Conservation (phyloP, 2,113 vertebrate species). For the Calypte anna region DNA sequence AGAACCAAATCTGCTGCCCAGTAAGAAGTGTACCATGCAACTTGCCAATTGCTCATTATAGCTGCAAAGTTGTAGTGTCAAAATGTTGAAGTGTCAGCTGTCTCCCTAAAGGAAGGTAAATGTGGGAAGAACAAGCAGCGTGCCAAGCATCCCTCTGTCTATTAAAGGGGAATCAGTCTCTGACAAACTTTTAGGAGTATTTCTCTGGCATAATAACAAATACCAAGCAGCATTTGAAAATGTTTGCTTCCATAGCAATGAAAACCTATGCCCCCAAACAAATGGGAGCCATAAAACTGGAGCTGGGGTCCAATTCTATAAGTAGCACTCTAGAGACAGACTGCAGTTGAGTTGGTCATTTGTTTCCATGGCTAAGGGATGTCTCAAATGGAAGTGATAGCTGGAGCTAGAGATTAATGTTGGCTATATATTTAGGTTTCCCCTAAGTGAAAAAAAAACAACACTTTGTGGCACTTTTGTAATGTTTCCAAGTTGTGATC, state of each 20-base stretch:
- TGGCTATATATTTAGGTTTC: slow-evolving; percentile 16
- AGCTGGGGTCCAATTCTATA: slow-evolving; percentile 5
- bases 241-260: slow-evolving; percentile 39
- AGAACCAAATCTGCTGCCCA: neutral
- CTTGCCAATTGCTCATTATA: neutral
- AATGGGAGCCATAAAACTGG: slow-evolving; percentile 24
- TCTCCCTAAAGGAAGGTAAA: slow-evolving; percentile 34
- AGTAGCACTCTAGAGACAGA: neutral
- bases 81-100: neutral
- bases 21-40: neutral
- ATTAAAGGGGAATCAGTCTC: neutral
- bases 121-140: slow-evolving; percentile 30
- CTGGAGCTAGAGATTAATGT: neutral
- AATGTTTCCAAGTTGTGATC: slow-evolving; percentile 2
- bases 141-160: neutral
- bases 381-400: slow-evolving; percentile 21
- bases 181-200: slow-evolving; percentile 1
- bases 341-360: neutral
- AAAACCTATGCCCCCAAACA: neutral
- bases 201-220: neutral
- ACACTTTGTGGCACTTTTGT: neutral
- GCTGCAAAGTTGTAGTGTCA: neutral
- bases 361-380: slow-evolving; percentile 6
- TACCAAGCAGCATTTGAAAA: neutral
- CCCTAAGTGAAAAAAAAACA: neutral